Base-by-base conservation (phyloP, 2,888 invertebrate species). In the Allophyes oxyacanthae region DNA sequence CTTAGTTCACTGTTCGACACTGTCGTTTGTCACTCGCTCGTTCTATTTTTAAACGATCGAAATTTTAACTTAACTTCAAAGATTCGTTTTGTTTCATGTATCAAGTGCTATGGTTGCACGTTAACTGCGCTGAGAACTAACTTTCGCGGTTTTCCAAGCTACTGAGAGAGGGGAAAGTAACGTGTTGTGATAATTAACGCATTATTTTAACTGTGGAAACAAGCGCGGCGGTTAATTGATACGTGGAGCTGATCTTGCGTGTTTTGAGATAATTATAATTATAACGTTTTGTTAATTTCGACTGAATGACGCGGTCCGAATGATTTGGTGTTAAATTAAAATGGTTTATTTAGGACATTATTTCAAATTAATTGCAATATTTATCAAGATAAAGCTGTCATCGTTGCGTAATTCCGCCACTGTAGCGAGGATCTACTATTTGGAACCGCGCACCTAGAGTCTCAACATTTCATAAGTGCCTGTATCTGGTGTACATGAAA, bases 1-100 rank as follows among this genome's bases (percentile, higher is more conserved):
- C 87, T 90, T 89, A 90, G 91, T 91, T 90, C 89, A 89, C 89
- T 83, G 87, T 89, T 90, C 91, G 88, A 90, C 91, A 89, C 89
- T 88, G 85, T 84, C 83, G 90, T 90, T 89, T 87, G 87, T 89
- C 91, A 91, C 89, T 82, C 83, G 88, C 86, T 86, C 75, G 82
- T 82, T 85, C 89, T 90, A 91, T 88, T 87, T 88, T 82, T 84
- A 85, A 83, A 77, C 70, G 68, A 79, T 72, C 49, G 72, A 70
- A 79, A 25, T 66, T 43, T 81, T 64, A 72, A 78, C 72, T 72
- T 53, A 73, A 76, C 72, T 65, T 66, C 71, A 72, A 69, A 70
- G 77, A 75, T 62, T 64, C 78, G 77, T 79, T 81, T 77, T 77
- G 80, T 78, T 67, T 53, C 65, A 75, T 75, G 82, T 76, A 78